Base-by-base conservation (phyloP, 2,888 invertebrate genomes). In the Phortica magna region DNA sequence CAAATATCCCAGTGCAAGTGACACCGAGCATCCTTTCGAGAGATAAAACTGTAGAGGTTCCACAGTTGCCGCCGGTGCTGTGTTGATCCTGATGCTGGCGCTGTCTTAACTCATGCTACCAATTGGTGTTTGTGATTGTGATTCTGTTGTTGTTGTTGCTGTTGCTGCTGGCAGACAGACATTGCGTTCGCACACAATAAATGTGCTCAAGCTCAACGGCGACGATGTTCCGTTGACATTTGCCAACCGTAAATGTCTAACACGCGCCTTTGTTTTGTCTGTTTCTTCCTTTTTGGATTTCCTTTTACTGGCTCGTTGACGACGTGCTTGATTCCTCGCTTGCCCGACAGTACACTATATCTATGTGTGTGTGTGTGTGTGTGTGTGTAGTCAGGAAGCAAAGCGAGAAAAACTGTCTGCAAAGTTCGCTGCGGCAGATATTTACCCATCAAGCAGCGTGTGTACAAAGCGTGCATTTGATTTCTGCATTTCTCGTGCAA, bases 181-280 rank as follows among this genome's bases (percentile, higher is more conserved):
- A 65, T 65, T 65, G 7, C 41, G 17, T 65, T 65, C 65, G 65
- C 65, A 65, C 65, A 65, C 65, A 65, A 65, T 65, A 65, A 65
- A 65, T 41, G 65, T 39, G 39, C 39, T 65, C 65, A 41, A 65
- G 65, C 65, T 39, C 65, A 39, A 43, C 70, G 70, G 70, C 70
- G 70, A 70, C 70, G 70, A 48, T 70, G 70, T 70, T 70, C 70
- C 70, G 70, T 70, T 70, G 64, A 73, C 71, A 67, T 67, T 10
- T 59, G 77, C 74, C 77, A 75, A 57, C 77, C 31, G 78, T 78
- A 78, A 80, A 78, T 67, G 80, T 80, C 75, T 79, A 77, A 75
- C 79, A 77, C 73, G 65, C 73, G 64, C 19, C 41, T 31, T 67
- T 67, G 67, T 67, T 67, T 67, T 42, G 14, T 12, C 67, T 22